A percentile compares a stretch with the other conserved stretches of the same genome.
Evolutionary conservation across 2,888 invertebrate species (phyloP).

Genomic region (Helicoverpa assulta): DNA sequence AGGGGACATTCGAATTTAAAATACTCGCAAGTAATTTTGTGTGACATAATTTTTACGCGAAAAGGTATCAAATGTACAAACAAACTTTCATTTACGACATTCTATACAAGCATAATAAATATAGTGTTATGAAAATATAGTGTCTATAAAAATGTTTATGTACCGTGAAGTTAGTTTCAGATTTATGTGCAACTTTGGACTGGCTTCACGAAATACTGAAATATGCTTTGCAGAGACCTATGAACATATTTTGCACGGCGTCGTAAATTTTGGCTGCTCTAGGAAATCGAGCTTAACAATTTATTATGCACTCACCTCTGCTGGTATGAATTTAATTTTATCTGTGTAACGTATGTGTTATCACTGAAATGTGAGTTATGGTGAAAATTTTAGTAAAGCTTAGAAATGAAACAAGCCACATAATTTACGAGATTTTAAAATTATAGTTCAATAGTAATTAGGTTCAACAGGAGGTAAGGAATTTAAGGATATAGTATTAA

Average conservation of each 20-base stretch:
- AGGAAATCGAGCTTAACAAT: not conserved
- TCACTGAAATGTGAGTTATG: too few species aligned
- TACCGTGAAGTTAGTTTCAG: slow-evolving; percentile 9
- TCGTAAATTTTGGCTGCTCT: not conserved
- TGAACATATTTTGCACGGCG: slow-evolving; percentile 4
- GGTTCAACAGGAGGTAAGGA: too few species aligned
- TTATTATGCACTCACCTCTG: slow-evolving; percentile 1
- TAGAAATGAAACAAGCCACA: too few species aligned
- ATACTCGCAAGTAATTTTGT: too few species aligned
- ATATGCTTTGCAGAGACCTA: slow-evolving; percentile 26
- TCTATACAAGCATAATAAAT: not conserved
- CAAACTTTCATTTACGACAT: not conserved
- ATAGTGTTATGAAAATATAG: slow-evolving; percentile 30
- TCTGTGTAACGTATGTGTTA: not conserved
- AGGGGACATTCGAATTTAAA: too few species aligned
- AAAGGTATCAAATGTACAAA: not conserved
- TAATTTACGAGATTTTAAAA: too few species aligned
- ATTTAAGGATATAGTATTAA: too few species aligned
- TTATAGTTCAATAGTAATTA: too few species aligned
- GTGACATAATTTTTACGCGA: too few species aligned
- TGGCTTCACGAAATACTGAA: slow-evolving; percentile 27
- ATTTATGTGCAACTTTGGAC: slow-evolving; percentile 10
- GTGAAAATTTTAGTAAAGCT: too few species aligned
- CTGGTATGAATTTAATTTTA: not conserved
- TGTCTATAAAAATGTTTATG: slow-evolving; percentile 23